Evolutionary conservation across 2,113 vertebrate species (phyloP).

Genomic region (Ageneiosus marmoratus): DNA sequence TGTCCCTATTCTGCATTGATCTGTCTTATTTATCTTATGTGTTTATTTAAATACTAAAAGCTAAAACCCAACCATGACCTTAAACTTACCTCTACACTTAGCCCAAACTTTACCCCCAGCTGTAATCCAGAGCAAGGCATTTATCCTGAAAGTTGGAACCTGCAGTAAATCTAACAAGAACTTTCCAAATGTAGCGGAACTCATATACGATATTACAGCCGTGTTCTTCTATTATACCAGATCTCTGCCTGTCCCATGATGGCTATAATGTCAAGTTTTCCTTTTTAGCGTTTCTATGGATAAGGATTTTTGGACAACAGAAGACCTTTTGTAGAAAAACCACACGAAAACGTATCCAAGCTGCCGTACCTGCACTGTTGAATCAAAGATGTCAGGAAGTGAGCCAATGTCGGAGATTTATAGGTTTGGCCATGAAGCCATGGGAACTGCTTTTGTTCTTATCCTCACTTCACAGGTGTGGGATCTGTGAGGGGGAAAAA

Average conservation of each 20-base stretch:
- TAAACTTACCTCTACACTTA: background rate
- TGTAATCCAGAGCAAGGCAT: background rate
- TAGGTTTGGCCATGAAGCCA: constrained; percentile 35
- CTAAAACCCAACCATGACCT: background rate
- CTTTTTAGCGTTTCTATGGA: constrained; percentile 30
- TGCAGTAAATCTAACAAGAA: constrained; percentile 7
- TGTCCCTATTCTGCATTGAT: background rate
- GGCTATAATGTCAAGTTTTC: constrained; percentile 44
- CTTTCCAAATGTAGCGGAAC: constrained; percentile 20
- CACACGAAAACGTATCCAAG: constrained; percentile 27
- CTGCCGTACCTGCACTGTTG: constrained; percentile 35
- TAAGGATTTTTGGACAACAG: constrained; percentile 24
- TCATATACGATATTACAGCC: constrained; percentile 9
- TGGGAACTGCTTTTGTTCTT: constrained; percentile 45
- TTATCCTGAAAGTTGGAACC: constrained; percentile 2
- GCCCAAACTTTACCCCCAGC: background rate
- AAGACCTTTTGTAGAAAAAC: constrained; percentile 28
- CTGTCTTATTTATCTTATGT: background rate
- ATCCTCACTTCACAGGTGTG: constrained; percentile 33
- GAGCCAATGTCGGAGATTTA: constrained; percentile 44
- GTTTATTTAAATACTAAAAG: background rate
- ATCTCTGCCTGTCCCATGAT: constrained; percentile 27
- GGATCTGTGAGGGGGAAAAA: constrained; percentile 32
- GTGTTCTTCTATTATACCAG: constrained; percentile 20
- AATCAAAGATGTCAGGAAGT: constrained; percentile 34